Conservation (phyloP, 2,113 vertebrate genomes). For the Thalassoma bifasciatum region DNA sequence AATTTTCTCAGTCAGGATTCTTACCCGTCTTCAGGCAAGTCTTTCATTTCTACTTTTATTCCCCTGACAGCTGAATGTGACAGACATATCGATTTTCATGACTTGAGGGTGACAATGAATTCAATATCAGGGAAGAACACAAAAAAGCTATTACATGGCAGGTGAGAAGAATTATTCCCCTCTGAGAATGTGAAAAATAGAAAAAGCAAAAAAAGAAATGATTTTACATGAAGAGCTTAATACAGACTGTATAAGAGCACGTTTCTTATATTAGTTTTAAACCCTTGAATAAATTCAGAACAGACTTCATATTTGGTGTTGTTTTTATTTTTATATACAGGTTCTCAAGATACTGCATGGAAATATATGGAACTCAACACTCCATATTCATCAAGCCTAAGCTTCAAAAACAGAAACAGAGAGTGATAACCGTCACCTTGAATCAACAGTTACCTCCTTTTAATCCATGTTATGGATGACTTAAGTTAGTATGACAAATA, state of each 20-base stretch:
- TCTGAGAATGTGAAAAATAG: background rate
- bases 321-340: conserved; percentile 38
- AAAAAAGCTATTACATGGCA: background rate
- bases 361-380: conserved; percentile 27
- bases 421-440: background rate
- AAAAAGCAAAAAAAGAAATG: background rate
- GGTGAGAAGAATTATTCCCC: background rate
- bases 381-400: background rate
- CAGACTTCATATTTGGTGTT: background rate
- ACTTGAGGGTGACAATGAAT: conserved; percentile 17
- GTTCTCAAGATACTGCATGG: conserved; percentile 28
- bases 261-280: background rate
- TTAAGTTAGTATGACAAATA: conserved; percentile 36
- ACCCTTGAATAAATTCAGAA: background rate
- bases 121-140: background rate
- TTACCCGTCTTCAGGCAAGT: conserved; percentile 5
- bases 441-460: conserved; percentile 31
- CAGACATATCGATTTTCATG: conserved; percentile 19
- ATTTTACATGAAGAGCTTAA: too few relatives aligned
- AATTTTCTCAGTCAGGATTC: background rate
- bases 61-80: conserved; percentile 8
- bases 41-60: background rate
- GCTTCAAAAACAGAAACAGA: background rate
- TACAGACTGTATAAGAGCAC: too few relatives aligned
- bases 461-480: conserved; percentile 15